These are phyloP conservation scores for Scolopax mira DNA, from an alignment of 2,113 vertebrate genomes.

Conservation along the genomic window DNA sequence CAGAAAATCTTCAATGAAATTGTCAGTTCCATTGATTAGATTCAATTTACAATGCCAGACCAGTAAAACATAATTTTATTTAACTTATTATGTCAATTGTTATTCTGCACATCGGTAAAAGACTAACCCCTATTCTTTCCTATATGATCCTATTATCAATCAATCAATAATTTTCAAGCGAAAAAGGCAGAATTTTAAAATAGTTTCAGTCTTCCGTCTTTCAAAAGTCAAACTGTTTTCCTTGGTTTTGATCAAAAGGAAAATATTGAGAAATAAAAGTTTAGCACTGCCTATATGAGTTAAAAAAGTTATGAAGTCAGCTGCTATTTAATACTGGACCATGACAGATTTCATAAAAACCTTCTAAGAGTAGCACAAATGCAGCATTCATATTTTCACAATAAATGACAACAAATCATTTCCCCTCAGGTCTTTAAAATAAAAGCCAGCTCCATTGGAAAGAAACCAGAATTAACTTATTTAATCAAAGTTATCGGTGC, in stretches of 20 bases:
- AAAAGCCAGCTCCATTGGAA: neutral
- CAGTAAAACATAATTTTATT: conserved; percentile 32
- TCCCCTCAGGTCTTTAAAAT: neutral
- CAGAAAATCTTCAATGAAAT: conserved; percentile 43
- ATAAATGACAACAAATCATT: conserved; percentile 3
- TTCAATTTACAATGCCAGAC: neutral
- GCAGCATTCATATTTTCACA: neutral
- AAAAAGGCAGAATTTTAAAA: conserved; percentile 24
- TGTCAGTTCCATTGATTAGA: conserved; percentile 31
- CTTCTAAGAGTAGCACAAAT: neutral
- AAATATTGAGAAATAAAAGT: neutral
- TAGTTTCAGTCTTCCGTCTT: neutral
- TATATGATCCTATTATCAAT: conserved; percentile 19
- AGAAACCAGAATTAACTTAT: neutral
- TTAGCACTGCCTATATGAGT: neutral
- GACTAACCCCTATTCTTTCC: neutral
- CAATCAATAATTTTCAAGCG: neutral
- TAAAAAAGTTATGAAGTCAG: neutral
- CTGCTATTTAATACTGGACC: neutral
- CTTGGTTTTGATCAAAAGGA: neutral
- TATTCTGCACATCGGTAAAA: conserved; percentile 24
- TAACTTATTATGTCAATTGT: conserved; percentile 18
- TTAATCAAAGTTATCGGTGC: neutral
- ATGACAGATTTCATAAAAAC: neutral
- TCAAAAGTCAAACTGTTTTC: neutral